These are phyloP conservation scores for Corythornis vintsioides DNA, from an alignment of 2,113 vertebrate species.

Conservation along the genomic window DNA sequence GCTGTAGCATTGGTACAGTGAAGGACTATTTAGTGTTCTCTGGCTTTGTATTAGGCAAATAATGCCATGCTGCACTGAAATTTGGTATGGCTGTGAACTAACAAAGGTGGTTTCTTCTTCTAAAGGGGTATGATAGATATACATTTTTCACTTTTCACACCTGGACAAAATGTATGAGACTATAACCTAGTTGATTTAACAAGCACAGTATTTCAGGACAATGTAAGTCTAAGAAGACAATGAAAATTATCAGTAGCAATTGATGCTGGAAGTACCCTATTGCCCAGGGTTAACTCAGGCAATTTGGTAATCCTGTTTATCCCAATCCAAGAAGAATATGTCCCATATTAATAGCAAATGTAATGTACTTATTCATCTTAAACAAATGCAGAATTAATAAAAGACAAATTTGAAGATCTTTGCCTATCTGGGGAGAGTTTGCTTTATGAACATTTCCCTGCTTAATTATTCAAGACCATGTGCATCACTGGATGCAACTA, in stretches of 20 bases:
- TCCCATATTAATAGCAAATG: neutral
- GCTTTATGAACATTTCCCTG: neutral
- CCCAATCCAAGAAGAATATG: neutral
- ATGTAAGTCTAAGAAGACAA: neutral
- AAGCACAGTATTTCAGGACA: neutral
- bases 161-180: neutral
- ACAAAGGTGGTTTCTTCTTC: neutral
- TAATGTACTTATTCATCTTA: neutral
- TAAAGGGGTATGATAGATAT: neutral
- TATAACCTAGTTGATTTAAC: neutral
- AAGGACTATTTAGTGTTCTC: neutral
- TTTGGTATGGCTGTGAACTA: neutral
- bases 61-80: neutral
- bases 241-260: neutral
- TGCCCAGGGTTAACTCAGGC: neutral
- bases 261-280: neutral
- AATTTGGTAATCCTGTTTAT: neutral
- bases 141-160: neutral
- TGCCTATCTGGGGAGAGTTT: neutral
- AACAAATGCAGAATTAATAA: neutral
- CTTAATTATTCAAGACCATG: neutral
- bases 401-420: neutral
- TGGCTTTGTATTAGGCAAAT: neutral
- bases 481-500: rapidly evolving
- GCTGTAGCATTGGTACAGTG: neutral